Conservation (phyloP, 1,140 invertebrate genomes). For the Atta colombica region DNA sequence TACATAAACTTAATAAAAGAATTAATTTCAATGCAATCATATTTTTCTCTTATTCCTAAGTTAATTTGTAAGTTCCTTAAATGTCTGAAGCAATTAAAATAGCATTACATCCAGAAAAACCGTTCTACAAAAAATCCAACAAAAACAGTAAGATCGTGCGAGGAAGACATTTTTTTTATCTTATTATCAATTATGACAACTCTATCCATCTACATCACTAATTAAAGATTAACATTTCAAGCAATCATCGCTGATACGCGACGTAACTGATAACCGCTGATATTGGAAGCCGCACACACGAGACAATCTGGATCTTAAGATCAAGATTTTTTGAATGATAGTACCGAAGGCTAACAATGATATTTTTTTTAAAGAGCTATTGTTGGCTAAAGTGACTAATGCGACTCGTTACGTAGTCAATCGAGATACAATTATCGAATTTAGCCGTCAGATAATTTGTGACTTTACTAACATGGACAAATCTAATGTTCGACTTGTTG, state of each 20-base stretch:
- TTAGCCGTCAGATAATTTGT: background rate
- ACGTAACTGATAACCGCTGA: conserved; percentile 28
- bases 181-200: background rate
- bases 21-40: background rate
- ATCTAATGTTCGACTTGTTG: background rate
- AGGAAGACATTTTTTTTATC: background rate
- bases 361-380: background rate
- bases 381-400: conserved; percentile 2
- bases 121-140: background rate
- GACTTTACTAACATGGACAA: background rate
- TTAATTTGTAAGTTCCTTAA: background rate
- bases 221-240: background rate
- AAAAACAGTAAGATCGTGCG: background rate
- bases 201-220: background rate
- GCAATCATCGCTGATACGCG: background rate
- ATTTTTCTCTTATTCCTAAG: background rate
- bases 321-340: conserved; percentile 8
- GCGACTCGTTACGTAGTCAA: background rate
- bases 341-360: background rate
- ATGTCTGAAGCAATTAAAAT: background rate
- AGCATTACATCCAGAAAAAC: background rate
- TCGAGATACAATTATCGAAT: conserved; percentile 2
- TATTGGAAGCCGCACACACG: background rate
- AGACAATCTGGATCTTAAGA: conserved; percentile 20
- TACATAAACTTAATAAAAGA: background rate